Evolutionary conservation across 2,113 vertebrate species (phyloP).

Genomic region (Podiceps cristatus): DNA sequence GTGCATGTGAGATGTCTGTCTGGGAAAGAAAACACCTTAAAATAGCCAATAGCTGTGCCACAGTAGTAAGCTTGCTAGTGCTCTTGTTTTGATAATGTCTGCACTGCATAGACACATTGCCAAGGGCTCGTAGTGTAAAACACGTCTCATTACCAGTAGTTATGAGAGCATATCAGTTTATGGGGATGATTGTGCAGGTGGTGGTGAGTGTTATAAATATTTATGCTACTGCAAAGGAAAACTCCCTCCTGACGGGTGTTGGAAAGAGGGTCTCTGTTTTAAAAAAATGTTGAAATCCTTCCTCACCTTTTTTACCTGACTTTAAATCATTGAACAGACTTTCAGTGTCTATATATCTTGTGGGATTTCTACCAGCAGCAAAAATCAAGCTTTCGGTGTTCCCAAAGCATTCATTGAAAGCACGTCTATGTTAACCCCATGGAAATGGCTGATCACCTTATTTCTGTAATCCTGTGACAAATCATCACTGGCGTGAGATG

Average conservation of each 20-base stretch:
- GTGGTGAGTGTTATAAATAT: conserved; percentile 64
- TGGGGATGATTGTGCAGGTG: conserved; percentile 68
- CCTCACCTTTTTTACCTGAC: conserved; percentile 58
- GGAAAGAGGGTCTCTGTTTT: conserved; percentile 62
- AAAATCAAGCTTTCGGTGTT: conserved; percentile 4
- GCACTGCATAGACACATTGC: background rate
- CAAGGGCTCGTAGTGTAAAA: conserved; percentile 9
- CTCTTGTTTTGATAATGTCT: conserved; percentile 66
- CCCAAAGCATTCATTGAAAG: conserved; percentile 21
- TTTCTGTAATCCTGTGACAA: background rate
- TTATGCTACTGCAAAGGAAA: conserved; percentile 69
- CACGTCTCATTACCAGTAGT: conserved; percentile 35
- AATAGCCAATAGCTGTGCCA: background rate
- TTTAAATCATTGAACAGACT: conserved; percentile 61
- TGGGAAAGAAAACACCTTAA: conserved; percentile 40
- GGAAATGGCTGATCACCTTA: conserved; percentile 10
- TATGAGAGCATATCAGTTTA: conserved; percentile 70
- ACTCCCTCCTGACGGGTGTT: conserved; percentile 41
- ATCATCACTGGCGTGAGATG: background rate
- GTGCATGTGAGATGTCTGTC: background rate
- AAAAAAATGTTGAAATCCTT: conserved; percentile 54
- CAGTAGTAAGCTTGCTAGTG: background rate
- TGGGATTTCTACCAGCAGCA: conserved; percentile 29
- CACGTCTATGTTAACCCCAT: background rate
- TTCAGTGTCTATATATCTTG: conserved; percentile 50